Base-by-base conservation (phyloP, 2,888 invertebrate genomes). In the Acronicta aceris region DNA sequence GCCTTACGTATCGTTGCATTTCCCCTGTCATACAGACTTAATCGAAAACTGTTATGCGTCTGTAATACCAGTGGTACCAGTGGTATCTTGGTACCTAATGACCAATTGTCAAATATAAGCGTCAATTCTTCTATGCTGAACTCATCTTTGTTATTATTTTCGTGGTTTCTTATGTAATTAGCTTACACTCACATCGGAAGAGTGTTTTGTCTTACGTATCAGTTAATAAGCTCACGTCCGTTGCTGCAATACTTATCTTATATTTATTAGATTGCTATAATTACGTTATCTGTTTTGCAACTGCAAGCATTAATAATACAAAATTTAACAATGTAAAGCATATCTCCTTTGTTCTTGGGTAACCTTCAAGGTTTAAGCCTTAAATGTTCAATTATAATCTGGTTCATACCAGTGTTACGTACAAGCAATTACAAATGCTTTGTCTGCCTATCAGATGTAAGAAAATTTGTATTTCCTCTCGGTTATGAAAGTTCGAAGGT, bases 341-440 rank as follows among this genome's bases (percentile, higher is more conserved):
- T 52, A 55, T 40, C 48, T 58, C 71, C 71, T 77, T 77, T 77
- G 71, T 80, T 81, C 77, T 82, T 81, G 65, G 65, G 76, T 65
- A 84, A 82, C 74, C 61, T 67, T 71, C 84, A 85, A 88, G 87
- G 84, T 81, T 76, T 68, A 61, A 67, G 74, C 78, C 76, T 79
- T 76, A 81, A 83, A 73, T 79, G 77, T 78, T 75, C 80, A 81
- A 84, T 87, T 36, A 51, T 69, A 72, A 79, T 85, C 77, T 81
- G 74, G 74, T 81, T 79, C 79, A 63, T 67, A 74, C 75, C 64
- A 63, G 81, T 78, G 69, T 81, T 83, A 81, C 78, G 81, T 78
- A 75, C 69, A 66, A 61, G 71, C 82, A 84, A 88, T 89, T 89
- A 88, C 75, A 80, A 81, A 82, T 82, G 84, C 84, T 87, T 89